phyloP scores from a whole-genome alignment of 2,888 invertebrate species.

The Pemphredon lugubris region DNA sequence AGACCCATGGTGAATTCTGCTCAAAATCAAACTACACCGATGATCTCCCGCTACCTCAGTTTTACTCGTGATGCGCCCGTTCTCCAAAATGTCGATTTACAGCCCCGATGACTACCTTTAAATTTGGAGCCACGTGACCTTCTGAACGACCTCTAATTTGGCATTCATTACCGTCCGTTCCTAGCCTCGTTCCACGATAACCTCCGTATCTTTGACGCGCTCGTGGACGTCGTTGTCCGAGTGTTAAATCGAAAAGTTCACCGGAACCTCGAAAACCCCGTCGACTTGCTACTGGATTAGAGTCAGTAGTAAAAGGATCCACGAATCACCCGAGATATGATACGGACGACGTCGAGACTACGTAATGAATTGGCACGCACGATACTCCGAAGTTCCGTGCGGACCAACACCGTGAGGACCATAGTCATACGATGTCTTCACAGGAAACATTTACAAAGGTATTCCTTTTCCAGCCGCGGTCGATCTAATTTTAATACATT shows the following conservation, averaged over 20 bases:
- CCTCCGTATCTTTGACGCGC: slow-evolving; percentile 30
- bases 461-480: slow-evolving; percentile 49
- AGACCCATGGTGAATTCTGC: no score
- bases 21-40: no score
- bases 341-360: slow-evolving; percentile 86
- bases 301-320: slow-evolving; percentile 25
- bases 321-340: slow-evolving; percentile 81
- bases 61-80: no score
- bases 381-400: slow-evolving; percentile 84
- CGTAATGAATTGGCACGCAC: slow-evolving; percentile 87
- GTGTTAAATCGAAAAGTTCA: background rate
- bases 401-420: slow-evolving; percentile 84
- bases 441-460: slow-evolving; percentile 85
- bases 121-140: slow-evolving; percentile 75
- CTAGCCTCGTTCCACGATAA: slow-evolving; percentile 38
- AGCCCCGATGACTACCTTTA: slow-evolving; percentile 34
- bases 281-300: slow-evolving; percentile 35
- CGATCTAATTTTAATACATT: background rate
- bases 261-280: background rate
- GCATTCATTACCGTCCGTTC: slow-evolving; percentile 51
- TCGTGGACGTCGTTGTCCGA: slow-evolving; percentile 18
- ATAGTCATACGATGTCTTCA: slow-evolving; percentile 84
- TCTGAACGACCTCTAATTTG: slow-evolving; percentile 78
- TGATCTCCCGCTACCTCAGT: no score
- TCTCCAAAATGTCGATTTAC: slow-evolving; percentile 2